A percentile compares a stretch with the other conserved stretches of the same genome.
Conservation (phyloP, 1,140 invertebrate species). For the Tetragnatha versicolor region DNA sequence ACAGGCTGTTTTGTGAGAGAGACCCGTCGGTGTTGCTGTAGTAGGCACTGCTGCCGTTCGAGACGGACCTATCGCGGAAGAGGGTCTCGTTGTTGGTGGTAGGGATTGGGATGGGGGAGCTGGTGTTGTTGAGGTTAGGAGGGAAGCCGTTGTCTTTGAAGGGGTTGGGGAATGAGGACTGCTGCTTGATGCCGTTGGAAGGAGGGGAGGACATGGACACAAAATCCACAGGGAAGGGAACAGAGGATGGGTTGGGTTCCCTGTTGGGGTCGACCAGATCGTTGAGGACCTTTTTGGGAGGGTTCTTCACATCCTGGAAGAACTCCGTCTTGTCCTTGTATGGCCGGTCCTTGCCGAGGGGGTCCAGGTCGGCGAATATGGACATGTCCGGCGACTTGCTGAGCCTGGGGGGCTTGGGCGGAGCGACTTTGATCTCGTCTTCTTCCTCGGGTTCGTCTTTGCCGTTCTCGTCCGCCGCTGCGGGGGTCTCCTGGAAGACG, state of each 20-base stretch:
- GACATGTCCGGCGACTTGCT: slow-evolving; percentile 36
- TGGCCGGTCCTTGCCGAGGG: slow-evolving; percentile 80
- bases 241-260: slow-evolving; percentile 19
- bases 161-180: background rate
- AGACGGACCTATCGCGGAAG: slow-evolving; percentile 20
- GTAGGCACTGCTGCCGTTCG: slow-evolving; percentile 38
- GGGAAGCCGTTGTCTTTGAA: background rate
- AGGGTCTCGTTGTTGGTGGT: slow-evolving; percentile 1
- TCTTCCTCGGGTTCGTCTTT: slow-evolving; percentile 27
- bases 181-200: background rate
- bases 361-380: slow-evolving; percentile 90
- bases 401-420: slow-evolving; percentile 29
- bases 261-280: slow-evolving; percentile 69
- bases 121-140: slow-evolving; percentile 25
- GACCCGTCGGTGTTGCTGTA: too few species aligned
- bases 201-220: background rate
- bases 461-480: background rate
- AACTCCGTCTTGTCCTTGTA: slow-evolving; percentile 95
- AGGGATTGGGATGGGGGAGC: slow-evolving; percentile 46
- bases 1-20: too few species aligned
- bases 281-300: slow-evolving; percentile 87
- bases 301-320: slow-evolving; percentile 92
- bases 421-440: background rate
- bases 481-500: slow-evolving; percentile 20
- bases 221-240: slow-evolving; percentile 48